Conservation (phyloP, 2,113 vertebrate genomes). For the Speoplatyrhinus poulsoni region DNA sequence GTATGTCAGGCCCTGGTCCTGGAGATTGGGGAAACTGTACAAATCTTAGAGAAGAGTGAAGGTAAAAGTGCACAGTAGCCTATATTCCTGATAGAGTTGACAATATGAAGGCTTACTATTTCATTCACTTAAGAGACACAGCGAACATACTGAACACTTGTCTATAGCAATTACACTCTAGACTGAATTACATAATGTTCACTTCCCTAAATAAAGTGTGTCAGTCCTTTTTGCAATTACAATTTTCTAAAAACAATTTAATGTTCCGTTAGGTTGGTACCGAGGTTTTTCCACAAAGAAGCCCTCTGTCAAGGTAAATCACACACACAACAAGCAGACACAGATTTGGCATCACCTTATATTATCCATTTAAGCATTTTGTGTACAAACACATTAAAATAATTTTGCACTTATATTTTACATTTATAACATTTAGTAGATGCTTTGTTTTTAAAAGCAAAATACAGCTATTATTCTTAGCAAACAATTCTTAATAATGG, state of each 20-base stretch:
- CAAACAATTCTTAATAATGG: too few species aligned
- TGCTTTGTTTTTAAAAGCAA: too few species aligned
- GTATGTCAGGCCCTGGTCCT: constrained; percentile 91
- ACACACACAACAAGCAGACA: constrained; percentile 1
- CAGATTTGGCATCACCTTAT: constrained; percentile 6
- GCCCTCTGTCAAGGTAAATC: constrained; percentile 77
- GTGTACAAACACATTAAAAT: neutral
- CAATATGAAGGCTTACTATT: neutral
- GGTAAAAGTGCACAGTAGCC: constrained; percentile 69
- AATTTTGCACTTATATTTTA: too few species aligned
- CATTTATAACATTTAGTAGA: too few species aligned
- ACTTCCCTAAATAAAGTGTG: too few species aligned
- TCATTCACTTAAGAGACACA: too few species aligned
- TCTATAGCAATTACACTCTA: too few species aligned
- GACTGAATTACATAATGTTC: too few species aligned
- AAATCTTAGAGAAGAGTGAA: constrained; percentile 97
- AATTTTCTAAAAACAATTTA: too few species aligned
- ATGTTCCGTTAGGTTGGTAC: constrained; percentile 73
- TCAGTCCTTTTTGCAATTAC: too few species aligned
- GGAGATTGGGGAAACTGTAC: constrained; percentile 97
- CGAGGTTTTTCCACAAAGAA: constrained; percentile 79
- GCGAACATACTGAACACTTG: too few species aligned
- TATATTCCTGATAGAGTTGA: neutral
- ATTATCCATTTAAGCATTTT: constrained; percentile 1
- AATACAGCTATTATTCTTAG: too few species aligned